These are phyloP conservation scores for Mola mola DNA, from an alignment of 2,113 vertebrate species.

Conservation along the genomic window DNA sequence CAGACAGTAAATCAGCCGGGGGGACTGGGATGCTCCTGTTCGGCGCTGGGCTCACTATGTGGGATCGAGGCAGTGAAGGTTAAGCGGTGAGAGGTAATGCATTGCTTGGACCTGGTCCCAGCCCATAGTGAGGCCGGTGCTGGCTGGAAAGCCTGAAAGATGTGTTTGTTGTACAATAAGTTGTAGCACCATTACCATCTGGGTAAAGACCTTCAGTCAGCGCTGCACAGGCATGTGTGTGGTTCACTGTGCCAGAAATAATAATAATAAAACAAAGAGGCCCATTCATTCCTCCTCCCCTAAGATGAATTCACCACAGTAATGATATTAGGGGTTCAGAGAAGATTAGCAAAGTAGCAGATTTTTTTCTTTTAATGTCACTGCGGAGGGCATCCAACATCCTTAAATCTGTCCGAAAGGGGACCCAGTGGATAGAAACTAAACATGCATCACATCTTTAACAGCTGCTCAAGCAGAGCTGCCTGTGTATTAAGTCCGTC, in stretches of 20 bases:
- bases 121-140: slow-evolving; percentile 55
- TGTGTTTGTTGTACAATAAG: slow-evolving; percentile 82
- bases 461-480: slow-evolving; percentile 27
- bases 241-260: slow-evolving; percentile 80
- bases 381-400: slow-evolving; percentile 62
- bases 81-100: slow-evolving; percentile 69
- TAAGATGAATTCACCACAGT: slow-evolving; percentile 76
- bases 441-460: slow-evolving; percentile 41
- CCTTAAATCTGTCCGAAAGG: slow-evolving; percentile 62
- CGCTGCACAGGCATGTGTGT: slow-evolving; percentile 70
- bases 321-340: slow-evolving; percentile 78
- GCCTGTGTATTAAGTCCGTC: slow-evolving; percentile 8
- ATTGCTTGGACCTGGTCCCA: slow-evolving; percentile 72
- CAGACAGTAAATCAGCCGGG: slow-evolving; percentile 65
- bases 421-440: slow-evolving; percentile 43
- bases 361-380: slow-evolving; percentile 57
- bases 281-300: slow-evolving; percentile 74
- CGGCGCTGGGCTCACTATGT: slow-evolving; percentile 54
- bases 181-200: slow-evolving; percentile 78
- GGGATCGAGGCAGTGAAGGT: slow-evolving; percentile 61
- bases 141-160: slow-evolving; percentile 69
- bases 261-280: slow-evolving; percentile 84
- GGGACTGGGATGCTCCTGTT: slow-evolving; percentile 63
- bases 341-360: slow-evolving; percentile 73
- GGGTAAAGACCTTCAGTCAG: slow-evolving; percentile 81